phyloP scores from a whole-genome alignment of 2,888 invertebrate genomes.

The Trissoscelio sp. region DNA sequence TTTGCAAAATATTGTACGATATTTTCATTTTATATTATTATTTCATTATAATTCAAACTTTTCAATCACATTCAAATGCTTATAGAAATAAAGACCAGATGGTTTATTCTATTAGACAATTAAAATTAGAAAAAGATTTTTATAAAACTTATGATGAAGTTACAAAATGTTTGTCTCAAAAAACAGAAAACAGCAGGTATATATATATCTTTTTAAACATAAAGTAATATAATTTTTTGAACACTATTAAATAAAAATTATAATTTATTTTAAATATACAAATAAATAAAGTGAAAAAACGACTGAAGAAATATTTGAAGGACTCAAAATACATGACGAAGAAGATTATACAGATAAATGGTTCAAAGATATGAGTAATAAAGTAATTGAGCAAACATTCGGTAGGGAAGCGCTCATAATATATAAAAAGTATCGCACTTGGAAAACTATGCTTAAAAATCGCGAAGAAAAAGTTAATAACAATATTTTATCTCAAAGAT shows the following conservation, averaged over 20 bases:
- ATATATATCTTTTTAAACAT: too few species aligned
- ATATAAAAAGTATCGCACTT: slow-evolving; percentile 84
- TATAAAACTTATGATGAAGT: slow-evolving; percentile 85
- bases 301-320: slow-evolving; percentile 8
- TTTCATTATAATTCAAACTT: not conserved
- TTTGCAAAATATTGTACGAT: slow-evolving; percentile 78
- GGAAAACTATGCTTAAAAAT: slow-evolving; percentile 84
- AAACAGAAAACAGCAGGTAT: slow-evolving; percentile 85
- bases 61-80: not conserved
- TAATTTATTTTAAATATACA: not conserved
- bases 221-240: not conserved
- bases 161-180: slow-evolving; percentile 86
- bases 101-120: slow-evolving; percentile 87
- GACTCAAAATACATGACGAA: slow-evolving; percentile 67
- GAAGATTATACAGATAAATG: slow-evolving; percentile 83
- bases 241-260: too few species aligned
- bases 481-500: too few species aligned
- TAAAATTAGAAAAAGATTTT: slow-evolving; percentile 86
- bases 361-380: slow-evolving; percentile 82
- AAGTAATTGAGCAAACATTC: slow-evolving; percentile 82
- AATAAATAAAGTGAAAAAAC: not conserved
- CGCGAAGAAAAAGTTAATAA: slow-evolving; percentile 83
- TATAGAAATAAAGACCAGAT: slow-evolving; percentile 74
- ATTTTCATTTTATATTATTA: too few species aligned
- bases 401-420: slow-evolving; percentile 85